Percentiles rank a stretch among this genome's conserved stretches.
These are phyloP conservation scores for Malurus elegans DNA, from an alignment of 2,113 vertebrate species.

Conservation along the genomic window DNA sequence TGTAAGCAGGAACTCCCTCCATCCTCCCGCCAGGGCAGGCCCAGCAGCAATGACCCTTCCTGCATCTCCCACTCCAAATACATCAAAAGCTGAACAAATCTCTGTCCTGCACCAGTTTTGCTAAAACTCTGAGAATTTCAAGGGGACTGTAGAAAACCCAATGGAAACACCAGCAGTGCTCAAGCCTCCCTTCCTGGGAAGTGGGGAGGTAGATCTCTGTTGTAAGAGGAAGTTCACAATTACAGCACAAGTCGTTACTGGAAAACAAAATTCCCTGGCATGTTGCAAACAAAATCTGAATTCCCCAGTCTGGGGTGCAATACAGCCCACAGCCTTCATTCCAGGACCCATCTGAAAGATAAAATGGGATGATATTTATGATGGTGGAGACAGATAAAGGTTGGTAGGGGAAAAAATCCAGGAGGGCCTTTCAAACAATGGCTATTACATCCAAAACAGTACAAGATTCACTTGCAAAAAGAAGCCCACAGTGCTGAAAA, in stretches of 20 bases:
- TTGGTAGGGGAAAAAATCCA: background rate
- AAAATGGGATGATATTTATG: background rate
- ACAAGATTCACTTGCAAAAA: background rate
- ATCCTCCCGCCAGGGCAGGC: background rate
- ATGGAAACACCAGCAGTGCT: background rate
- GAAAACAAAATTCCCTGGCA: constrained; percentile 56
- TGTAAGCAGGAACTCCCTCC: background rate
- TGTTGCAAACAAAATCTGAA: constrained; percentile 32
- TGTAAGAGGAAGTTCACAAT: constrained; percentile 51
- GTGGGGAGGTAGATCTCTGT: background rate
- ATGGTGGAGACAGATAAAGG: constrained; percentile 41
- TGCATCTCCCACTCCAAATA: background rate
- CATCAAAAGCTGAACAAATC: background rate
- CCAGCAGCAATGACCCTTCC: background rate
- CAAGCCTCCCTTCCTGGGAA: background rate
- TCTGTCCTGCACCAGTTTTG: background rate
- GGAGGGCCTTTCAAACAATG: background rate
- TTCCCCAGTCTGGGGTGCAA: constrained; percentile 23
- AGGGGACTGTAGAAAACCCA: background rate
- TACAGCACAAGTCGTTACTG: constrained; percentile 36
- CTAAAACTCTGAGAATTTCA: background rate
- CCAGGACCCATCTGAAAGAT: constrained; percentile 17
- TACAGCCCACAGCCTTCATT: constrained; percentile 41
- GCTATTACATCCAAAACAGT: background rate
- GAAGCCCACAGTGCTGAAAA: background rate